Percentiles rank a stretch among this genome's conserved stretches.
These are phyloP conservation scores for Hyposoter dolosus DNA, from an alignment of 2,888 invertebrate species.

Conservation along the genomic window DNA sequence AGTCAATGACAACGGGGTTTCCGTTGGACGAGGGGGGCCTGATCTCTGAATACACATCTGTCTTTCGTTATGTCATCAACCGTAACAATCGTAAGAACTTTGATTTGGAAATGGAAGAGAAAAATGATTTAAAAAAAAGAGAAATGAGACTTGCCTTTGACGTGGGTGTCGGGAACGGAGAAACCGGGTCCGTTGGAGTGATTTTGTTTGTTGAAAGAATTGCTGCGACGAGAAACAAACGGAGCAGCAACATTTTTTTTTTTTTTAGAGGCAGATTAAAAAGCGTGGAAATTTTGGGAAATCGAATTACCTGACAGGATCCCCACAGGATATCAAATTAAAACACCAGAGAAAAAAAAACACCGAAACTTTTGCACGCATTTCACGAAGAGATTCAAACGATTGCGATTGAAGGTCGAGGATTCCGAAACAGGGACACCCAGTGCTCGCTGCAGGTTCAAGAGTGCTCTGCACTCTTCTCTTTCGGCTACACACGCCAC, in stretches of 20 bases:
- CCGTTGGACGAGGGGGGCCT: slow-evolving; percentile 91
- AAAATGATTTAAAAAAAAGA: slow-evolving; percentile 48
- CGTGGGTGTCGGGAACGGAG: slow-evolving; percentile 90
- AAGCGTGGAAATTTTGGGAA: neutral
- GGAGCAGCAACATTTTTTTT: neutral
- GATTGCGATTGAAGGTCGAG: slow-evolving; percentile 63
- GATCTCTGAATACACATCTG: slow-evolving; percentile 87
- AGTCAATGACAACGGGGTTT: slow-evolving; percentile 91
- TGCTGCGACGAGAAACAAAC: slow-evolving; percentile 63
- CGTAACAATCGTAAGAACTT: neutral
- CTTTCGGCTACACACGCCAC: slow-evolving; percentile 33
- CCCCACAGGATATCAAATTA: slow-evolving; percentile 69
- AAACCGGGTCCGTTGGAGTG: slow-evolving; percentile 88
- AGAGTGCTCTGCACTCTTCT: slow-evolving; percentile 38
- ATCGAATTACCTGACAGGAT: slow-evolving; percentile 73
- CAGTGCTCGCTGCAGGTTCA: slow-evolving; percentile 41
- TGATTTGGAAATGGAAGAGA: neutral
- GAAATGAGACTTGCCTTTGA: slow-evolving; percentile 87
- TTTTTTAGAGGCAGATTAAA: neutral
- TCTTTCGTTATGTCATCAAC: slow-evolving; percentile 18
- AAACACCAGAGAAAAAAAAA: slow-evolving; percentile 73
- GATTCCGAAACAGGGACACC: slow-evolving; percentile 59
- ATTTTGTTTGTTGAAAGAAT: slow-evolving; percentile 75
- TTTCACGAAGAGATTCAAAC: slow-evolving; percentile 71
- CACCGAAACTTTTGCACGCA: slow-evolving; percentile 75